Evolutionary conservation across 2,797 vertebrate species (phyloP).

Genomic region (Mormyrops boulengeri): DNA sequence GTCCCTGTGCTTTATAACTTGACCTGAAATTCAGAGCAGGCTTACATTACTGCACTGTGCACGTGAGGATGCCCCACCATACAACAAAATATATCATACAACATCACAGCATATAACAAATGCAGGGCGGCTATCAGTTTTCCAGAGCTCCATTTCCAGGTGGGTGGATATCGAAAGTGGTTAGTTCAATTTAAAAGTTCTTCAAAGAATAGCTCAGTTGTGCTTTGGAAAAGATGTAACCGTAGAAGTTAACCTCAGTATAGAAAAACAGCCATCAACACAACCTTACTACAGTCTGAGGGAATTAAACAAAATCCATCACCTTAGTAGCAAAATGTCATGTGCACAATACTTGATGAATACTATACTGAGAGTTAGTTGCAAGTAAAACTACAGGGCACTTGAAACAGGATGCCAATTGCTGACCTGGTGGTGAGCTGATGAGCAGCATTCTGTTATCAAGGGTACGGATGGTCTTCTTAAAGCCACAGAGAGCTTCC

Average conservation of each 20-base stretch:
- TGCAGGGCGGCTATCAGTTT: not conserved
- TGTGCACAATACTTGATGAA: not conserved
- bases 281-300: not conserved
- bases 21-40: conserved; percentile 57
- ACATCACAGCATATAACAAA: not conserved
- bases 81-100: not conserved
- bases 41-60: not conserved
- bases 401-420: not conserved
- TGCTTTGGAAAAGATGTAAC: not conserved
- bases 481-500: conserved; percentile 90
- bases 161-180: not conserved
- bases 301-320: not conserved
- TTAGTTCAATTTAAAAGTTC: not conserved
- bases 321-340: not conserved
- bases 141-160: not conserved
- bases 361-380: not conserved
- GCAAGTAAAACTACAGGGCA: not conserved
- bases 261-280: not conserved
- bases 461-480: conserved; percentile 73
- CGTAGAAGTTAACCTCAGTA: not conserved
- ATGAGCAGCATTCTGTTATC: conserved; percentile 78
- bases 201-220: not conserved
- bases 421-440: conserved; percentile 70
- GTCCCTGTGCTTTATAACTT: conserved; percentile 79
- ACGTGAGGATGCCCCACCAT: not conserved